These are phyloP conservation scores for Bothrops jararaca DNA, from an alignment of 2,113 vertebrate genomes.

Conservation along the genomic window DNA sequence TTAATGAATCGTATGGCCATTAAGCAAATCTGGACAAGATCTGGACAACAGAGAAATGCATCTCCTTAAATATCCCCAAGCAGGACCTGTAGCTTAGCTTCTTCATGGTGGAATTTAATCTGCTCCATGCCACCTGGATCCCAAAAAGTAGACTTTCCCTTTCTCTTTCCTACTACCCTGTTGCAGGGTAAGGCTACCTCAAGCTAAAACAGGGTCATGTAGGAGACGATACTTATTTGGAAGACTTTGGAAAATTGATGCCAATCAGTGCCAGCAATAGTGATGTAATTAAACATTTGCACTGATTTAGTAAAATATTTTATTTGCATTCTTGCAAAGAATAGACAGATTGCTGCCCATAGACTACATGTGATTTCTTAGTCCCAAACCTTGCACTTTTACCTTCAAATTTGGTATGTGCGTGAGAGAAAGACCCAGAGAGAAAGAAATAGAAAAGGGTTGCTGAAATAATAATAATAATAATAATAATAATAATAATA, in stretches of 20 bases:
- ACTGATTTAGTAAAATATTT: not conserved
- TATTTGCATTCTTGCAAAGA: not conserved
- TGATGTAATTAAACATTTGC: not conserved
- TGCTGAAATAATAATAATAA: not conserved
- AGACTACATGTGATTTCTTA: not conserved
- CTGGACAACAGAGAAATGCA: not conserved
- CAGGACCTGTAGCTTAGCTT: not conserved
- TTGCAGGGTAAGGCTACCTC: not conserved
- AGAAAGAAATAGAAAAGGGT: not conserved
- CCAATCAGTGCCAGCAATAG: not conserved
- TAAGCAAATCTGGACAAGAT: not conserved
- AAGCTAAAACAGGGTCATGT: not conserved
- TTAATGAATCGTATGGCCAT: not conserved
- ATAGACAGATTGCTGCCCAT: not conserved
- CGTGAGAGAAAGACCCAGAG: not conserved
- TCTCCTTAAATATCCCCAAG: not conserved
- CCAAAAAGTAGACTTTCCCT: not conserved
- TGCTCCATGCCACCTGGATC: not conserved
- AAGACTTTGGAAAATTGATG: not conserved
- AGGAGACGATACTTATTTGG: not conserved
- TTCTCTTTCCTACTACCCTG: not conserved
- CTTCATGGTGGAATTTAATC: not conserved
- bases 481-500: too few species aligned
- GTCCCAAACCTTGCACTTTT: not conserved
- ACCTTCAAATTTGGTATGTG: not conserved